Percentiles rank a stretch among this genome's conserved stretches.
These are phyloP conservation scores for Druceiella hillmani DNA, from an alignment of 2,888 invertebrate species.

Conservation along the genomic window DNA sequence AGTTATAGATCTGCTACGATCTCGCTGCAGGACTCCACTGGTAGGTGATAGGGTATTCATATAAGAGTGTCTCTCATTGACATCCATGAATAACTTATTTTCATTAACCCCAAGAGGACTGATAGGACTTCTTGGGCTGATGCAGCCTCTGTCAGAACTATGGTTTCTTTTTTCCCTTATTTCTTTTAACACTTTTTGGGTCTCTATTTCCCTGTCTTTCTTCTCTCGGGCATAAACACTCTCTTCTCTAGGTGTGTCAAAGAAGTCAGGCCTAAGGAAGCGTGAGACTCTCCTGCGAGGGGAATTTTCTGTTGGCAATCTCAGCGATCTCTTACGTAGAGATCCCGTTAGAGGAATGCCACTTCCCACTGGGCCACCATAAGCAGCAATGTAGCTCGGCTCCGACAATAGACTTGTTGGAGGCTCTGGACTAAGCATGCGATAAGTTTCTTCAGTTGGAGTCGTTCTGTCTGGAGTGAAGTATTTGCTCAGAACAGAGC, in stretches of 20 bases:
- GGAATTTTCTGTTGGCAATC: constrained; percentile 33
- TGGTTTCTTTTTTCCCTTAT: constrained; percentile 57
- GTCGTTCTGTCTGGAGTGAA: constrained; percentile 41
- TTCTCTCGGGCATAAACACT: constrained; percentile 57
- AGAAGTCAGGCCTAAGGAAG: constrained; percentile 74
- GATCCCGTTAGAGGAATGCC: constrained; percentile 18
- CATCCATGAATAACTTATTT: constrained; percentile 30
- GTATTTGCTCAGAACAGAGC: constrained; percentile 53
- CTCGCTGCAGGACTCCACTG: constrained; percentile 33
- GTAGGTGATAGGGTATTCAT: constrained; percentile 33
- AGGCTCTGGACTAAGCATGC: constrained; percentile 30
- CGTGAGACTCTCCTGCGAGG: constrained; percentile 62
- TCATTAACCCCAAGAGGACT: constrained; percentile 30
- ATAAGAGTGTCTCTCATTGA: constrained; percentile 15
- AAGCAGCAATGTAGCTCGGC: constrained; percentile 41
- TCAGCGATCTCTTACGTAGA: constrained; percentile 35
- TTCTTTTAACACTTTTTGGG: constrained; percentile 62
- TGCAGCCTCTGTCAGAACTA: constrained; percentile 31
- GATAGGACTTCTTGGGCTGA: constrained; percentile 31
- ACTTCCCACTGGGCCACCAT: constrained; percentile 28
- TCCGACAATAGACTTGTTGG: constrained; percentile 32
- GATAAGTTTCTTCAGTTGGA: constrained; percentile 35
- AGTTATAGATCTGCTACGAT: constrained; percentile 44
- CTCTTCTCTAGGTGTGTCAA: constrained; percentile 63
- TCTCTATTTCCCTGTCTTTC: constrained; percentile 61